These are phyloP conservation scores for Ispidina picta DNA, from an alignment of 2,797 vertebrate genomes.

Conservation along the genomic window DNA sequence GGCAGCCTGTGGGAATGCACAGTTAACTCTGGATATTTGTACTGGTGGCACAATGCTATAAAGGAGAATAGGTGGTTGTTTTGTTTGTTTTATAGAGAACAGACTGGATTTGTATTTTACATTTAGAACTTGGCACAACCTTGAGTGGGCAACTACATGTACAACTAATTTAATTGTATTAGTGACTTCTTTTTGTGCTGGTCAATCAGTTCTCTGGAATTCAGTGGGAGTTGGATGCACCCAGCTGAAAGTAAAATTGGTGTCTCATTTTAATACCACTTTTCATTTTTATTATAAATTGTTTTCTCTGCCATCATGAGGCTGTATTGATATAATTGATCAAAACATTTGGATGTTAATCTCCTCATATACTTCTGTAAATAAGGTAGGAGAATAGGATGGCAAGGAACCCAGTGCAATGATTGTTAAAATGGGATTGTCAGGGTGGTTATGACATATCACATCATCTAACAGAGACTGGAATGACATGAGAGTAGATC, in stretches of 20 bases:
- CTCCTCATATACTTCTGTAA: not conserved
- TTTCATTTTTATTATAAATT: not conserved
- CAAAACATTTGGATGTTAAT: not conserved
- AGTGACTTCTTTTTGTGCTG: not conserved
- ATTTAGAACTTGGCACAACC: not conserved
- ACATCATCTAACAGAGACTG: not conserved
- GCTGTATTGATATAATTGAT: not conserved
- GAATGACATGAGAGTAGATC: not conserved
- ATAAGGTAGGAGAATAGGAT: not conserved
- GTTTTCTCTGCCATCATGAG: not conserved
- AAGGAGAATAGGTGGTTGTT: not conserved
- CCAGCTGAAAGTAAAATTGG: not conserved
- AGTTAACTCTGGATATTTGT: not conserved
- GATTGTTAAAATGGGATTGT: not conserved
- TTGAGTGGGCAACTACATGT: not conserved
- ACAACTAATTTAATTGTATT: not conserved
- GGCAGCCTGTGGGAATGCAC: not conserved
- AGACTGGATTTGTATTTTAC: not conserved
- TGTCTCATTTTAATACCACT: not conserved
- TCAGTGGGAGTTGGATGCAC: not conserved
- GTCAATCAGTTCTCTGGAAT: not conserved
- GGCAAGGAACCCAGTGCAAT: not conserved
- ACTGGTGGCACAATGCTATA: not conserved
- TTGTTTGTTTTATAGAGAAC: not conserved
- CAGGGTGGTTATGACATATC: not conserved